These are phyloP conservation scores for Pelusios castaneus DNA, from an alignment of 2,113 vertebrate species.

Conservation along the genomic window DNA sequence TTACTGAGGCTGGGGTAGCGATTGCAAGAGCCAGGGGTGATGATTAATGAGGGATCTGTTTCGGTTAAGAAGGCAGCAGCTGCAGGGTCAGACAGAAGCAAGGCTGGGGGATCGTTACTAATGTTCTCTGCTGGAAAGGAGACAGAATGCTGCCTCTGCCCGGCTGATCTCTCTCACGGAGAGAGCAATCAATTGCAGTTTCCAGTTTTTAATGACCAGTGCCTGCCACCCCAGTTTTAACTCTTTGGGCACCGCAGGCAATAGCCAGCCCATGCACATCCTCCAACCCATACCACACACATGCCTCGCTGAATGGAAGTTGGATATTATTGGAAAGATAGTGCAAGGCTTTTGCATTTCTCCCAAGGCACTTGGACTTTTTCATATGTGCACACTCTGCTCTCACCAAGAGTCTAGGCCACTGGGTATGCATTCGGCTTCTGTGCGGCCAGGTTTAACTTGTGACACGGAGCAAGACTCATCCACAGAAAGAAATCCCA, in stretches of 20 bases:
- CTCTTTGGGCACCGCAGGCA: not conserved
- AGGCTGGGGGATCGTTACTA: not conserved
- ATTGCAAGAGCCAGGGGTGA: accelerated
- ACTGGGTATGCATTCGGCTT: not conserved
- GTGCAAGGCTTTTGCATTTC: not conserved
- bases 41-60: not conserved
- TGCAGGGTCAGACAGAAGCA: accelerated
- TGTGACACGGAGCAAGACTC: not conserved
- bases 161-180: not conserved
- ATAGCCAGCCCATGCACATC: not conserved
- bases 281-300: not conserved
- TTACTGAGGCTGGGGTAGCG: not conserved
- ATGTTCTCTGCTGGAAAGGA: not conserved
- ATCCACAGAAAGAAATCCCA: not conserved
- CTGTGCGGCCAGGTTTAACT: not conserved
- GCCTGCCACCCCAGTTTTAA: not conserved
- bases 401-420: too few species aligned
- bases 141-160: accelerated
- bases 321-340: not conserved
- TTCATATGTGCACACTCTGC: not conserved
- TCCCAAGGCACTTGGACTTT: not conserved
- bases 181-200: not conserved
- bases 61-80: not conserved
- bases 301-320: not conserved
- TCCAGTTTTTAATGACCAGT: not conserved